A percentile compares a stretch with the other conserved stretches of the same genome.
Evolutionary conservation across 2,113 vertebrate genomes (phyloP).

Genomic region (Butorides virescens): DNA sequence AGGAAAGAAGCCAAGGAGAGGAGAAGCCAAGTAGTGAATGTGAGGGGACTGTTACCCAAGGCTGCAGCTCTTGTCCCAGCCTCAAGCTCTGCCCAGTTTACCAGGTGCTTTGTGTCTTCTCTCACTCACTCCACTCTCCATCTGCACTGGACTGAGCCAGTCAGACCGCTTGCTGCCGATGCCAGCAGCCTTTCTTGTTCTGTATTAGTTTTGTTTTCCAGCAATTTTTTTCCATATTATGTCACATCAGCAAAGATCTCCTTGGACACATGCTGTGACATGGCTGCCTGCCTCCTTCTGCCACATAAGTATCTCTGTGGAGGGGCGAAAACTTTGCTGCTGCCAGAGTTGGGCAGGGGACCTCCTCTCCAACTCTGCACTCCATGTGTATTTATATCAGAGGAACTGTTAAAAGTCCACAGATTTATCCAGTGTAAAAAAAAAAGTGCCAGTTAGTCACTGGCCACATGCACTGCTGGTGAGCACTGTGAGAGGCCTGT

Average conservation of each 20-base stretch:
- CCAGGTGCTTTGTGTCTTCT: not conserved
- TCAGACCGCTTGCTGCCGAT: not conserved
- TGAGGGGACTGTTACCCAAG: not conserved
- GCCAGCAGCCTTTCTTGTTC: not conserved
- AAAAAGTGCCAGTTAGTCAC: not conserved
- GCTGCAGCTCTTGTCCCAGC: not conserved
- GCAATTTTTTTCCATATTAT: not conserved
- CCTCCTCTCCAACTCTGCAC: not conserved
- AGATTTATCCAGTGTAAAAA: not conserved
- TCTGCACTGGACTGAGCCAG: not conserved
- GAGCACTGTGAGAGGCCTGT: accelerated
- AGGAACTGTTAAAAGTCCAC: not conserved
- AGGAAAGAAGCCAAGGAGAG: not conserved
- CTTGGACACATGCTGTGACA: not conserved
- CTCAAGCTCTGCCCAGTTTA: not conserved
- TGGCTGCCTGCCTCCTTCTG: not conserved
- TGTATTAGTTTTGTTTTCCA: not conserved
- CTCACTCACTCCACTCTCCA: not conserved
- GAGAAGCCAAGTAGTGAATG: not conserved
- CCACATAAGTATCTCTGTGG: not conserved
- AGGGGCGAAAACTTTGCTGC: not conserved
- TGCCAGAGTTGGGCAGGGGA: not conserved
- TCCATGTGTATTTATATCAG: not conserved
- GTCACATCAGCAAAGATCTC: not conserved
- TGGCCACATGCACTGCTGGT: not conserved